A percentile compares a stretch with the other conserved stretches of the same genome.
These are phyloP conservation scores for Anthoptus insignis DNA, from an alignment of 2,888 invertebrate genomes.

Conservation along the genomic window DNA sequence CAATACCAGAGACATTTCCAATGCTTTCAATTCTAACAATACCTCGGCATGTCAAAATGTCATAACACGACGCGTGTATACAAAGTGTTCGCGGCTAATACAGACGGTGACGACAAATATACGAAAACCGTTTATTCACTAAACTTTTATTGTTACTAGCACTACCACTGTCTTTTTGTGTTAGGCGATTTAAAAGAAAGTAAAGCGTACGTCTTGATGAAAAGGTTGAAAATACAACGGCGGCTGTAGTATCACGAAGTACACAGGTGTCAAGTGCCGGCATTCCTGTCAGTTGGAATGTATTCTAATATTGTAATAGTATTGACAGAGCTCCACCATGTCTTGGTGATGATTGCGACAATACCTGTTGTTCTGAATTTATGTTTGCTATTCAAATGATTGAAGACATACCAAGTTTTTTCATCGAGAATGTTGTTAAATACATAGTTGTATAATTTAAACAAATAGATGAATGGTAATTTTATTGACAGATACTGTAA, in stretches of 20 bases:
- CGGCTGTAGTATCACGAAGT: conserved; percentile 38
- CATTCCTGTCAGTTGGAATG: conserved; percentile 50
- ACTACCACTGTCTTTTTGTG: conserved; percentile 30
- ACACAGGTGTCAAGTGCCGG: conserved; percentile 59
- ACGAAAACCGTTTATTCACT: conserved; percentile 38
- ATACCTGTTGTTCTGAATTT: conserved; percentile 26
- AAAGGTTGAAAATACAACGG: conserved; percentile 28
- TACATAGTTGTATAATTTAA: no score
- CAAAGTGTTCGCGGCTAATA: conserved; percentile 35
- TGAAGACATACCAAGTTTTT: conserved; percentile 14
- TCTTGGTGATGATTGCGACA: conserved; percentile 34
- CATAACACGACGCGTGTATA: conserved; percentile 29
- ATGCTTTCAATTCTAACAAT: conserved; percentile 34
- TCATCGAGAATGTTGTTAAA: not conserved
- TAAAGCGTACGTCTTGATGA: conserved; percentile 10
- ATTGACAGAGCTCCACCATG: conserved; percentile 31
- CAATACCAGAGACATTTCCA: conserved; percentile 29
- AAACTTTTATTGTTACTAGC: conserved; percentile 37
- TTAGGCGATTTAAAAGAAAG: conserved; percentile 5
- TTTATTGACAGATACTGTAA: no score
- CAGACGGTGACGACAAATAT: conserved; percentile 33
- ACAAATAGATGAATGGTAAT: no score
- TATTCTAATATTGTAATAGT: conserved; percentile 33
- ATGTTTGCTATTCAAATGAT: conserved; percentile 31
- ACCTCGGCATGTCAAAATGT: conserved; percentile 30